Evolutionary conservation across 2,797 vertebrate species (phyloP).

Genomic region (Gobionotothen gibberifrons): DNA sequence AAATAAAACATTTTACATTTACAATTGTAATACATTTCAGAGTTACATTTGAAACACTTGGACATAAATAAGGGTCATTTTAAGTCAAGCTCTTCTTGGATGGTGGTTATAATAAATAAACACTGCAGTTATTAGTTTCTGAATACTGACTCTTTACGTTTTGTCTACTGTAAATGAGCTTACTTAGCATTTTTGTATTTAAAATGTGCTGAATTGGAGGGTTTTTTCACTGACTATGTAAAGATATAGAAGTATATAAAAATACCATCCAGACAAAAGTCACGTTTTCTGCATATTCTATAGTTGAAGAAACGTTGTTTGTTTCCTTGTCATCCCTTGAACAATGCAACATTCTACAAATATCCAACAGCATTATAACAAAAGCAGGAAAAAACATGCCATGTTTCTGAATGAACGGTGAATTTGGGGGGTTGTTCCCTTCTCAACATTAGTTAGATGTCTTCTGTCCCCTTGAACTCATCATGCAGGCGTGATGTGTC

Average conservation of each 20-base stretch:
- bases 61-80: not conserved
- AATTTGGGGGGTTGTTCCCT: not conserved
- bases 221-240: not conserved
- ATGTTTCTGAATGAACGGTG: not conserved
- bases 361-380: not conserved
- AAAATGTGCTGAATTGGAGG: not conserved
- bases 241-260: not conserved
- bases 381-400: not conserved
- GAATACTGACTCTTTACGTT: not conserved
- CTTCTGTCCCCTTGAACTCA: conserved; percentile 43
- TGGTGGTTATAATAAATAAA: not conserved
- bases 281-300: not conserved
- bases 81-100: not conserved
- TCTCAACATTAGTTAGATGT: not conserved
- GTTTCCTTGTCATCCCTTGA: not conserved
- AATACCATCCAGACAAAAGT: not conserved
- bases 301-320: not conserved
- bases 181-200: not conserved
- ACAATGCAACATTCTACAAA: not conserved
- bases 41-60: not conserved
- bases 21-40: not conserved
- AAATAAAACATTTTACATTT: not conserved
- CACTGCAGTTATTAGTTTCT: not conserved
- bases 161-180: not conserved
- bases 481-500: conserved; percentile 29